Conservation (phyloP, 2,888 invertebrate genomes). For the Xylota segnis region DNA sequence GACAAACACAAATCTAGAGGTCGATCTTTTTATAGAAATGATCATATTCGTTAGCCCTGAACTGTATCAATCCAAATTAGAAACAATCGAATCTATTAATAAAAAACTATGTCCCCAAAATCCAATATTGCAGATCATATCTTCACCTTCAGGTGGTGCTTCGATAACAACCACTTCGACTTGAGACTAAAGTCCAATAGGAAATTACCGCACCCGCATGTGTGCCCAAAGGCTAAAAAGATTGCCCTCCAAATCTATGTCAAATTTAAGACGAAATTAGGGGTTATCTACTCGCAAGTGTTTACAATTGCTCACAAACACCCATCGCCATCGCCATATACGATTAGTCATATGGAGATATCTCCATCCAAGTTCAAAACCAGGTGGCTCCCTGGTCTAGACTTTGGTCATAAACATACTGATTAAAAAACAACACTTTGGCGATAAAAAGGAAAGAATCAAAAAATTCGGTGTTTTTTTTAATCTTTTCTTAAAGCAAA, state of each 20-base stretch:
- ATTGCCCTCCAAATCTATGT: conserved; percentile 18
- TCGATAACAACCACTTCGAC: neutral
- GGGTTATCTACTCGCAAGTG: conserved; percentile 21
- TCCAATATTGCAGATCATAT: neutral
- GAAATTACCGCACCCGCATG: conserved; percentile 24
- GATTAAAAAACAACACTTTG: conserved; percentile 7
- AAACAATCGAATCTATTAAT: neutral
- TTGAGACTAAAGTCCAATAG: conserved; percentile 15
- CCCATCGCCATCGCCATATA: neutral
- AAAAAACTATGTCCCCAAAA: neutral
- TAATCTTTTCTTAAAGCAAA: neutral
- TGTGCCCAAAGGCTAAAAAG: conserved; percentile 10
- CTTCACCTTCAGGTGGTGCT: neutral
- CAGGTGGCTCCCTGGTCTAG: conserved; percentile 42
- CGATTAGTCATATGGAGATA: conserved; percentile 24
- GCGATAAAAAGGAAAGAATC: conserved; percentile 2
- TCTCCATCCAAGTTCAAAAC: conserved; percentile 36
- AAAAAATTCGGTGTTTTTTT: neutral
- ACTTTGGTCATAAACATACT: conserved; percentile 21
- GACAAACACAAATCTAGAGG: neutral
- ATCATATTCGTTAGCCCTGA: neutral
- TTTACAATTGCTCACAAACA: conserved; percentile 8
- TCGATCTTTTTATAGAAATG: neutral
- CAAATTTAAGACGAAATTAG: conserved; percentile 33
- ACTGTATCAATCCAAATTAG: too few species aligned